Evolutionary conservation across 2,888 invertebrate genomes (phyloP), one percentile per base, ranked within the genome.

Genomic region (Lithophane socia): DNA sequence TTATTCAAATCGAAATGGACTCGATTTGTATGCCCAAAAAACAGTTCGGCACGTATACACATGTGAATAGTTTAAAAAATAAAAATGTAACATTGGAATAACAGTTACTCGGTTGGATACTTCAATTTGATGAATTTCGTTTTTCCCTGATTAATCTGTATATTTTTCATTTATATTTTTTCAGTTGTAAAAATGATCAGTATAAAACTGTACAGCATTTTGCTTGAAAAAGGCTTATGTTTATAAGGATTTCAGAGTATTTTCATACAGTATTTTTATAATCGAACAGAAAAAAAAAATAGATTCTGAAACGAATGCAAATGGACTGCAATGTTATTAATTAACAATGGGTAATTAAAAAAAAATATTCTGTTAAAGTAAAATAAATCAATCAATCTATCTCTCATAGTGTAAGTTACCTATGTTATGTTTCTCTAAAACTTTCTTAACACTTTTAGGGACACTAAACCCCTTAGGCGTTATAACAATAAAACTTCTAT

Each of bases 1-100:
- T 83, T 78, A 73, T 84, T 84, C 5, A 37, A 73, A 79, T 52
- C 58, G 24, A 24, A 75, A 67, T 73, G 12, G 21, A 29, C 8
- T 79, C 44, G n/a, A 42, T 58, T 65, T 68, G 16, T 64, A 10
- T 66, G 24, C 8, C 5, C 61, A 18, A 64, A 67, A 68, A 58
- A 60, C 21, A 42, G 18, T 65, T 65, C 42, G 18, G 54, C 24
- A 29, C 65, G 24, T 54, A 21, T 52, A 29, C 52, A 29, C 52
- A 13, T 61, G 69, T 52, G 37, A 74, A 79, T 71, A 61, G 68
- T 66, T 65, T 44, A 37, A 54, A 61, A 61, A 66, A 75, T 47
- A 37, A 66, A 75, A 73, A 65, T 60, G 47, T 61, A 16, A 24
- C 58, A n/a, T 18, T 54, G 3, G 13, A 69, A 70, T 68, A 80